These are phyloP conservation scores for Choristoneura rosaceana DNA, from an alignment of 2,888 invertebrate species.

Conservation along the genomic window DNA sequence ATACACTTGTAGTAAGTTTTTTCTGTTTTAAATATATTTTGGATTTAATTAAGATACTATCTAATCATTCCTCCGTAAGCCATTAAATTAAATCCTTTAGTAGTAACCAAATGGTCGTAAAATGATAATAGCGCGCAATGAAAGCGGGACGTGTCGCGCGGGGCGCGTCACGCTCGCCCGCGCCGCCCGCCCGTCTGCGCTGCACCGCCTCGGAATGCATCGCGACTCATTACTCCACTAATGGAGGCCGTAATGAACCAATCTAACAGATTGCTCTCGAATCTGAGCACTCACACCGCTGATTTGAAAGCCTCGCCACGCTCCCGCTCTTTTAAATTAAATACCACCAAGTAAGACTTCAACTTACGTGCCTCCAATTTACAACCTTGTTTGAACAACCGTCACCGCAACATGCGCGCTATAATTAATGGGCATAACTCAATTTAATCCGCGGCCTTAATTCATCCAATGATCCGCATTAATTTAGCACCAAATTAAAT, in stretches of 20 bases:
- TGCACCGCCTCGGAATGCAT: slow-evolving; percentile 68
- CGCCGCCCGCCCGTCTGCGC: slow-evolving; percentile 56
- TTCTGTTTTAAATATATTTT: neutral
- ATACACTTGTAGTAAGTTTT: neutral
- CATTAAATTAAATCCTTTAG: slow-evolving; percentile 37
- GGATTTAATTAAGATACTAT: neutral
- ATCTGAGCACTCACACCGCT: slow-evolving; percentile 77
- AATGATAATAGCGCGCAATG: slow-evolving; percentile 45
- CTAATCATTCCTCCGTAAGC: slow-evolving; percentile 16
- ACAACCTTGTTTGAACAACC: slow-evolving; percentile 21
- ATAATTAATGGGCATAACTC: slow-evolving; percentile 47
- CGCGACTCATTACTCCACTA: slow-evolving; percentile 84
- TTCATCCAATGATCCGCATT: slow-evolving; percentile 67
- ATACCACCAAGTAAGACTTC: slow-evolving; percentile 50
- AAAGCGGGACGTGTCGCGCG: slow-evolving; percentile 44
- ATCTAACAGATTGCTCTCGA: slow-evolving; percentile 84
- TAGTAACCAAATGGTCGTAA: slow-evolving; percentile 38
- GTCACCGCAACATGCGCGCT: slow-evolving; percentile 34
- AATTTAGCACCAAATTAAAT: slow-evolving; percentile 74
- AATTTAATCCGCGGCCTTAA: slow-evolving; percentile 50
- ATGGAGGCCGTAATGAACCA: slow-evolving; percentile 83
- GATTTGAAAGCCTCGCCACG: slow-evolving; percentile 77
- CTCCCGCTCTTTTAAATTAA: slow-evolving; percentile 71
- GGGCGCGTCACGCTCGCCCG: slow-evolving; percentile 40
- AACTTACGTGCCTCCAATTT: slow-evolving; percentile 15